Percentiles rank a stretch among this genome's conserved stretches.
These are phyloP conservation scores for Ciconia maguari DNA, from an alignment of 2,113 vertebrate genomes.

Conservation along the genomic window DNA sequence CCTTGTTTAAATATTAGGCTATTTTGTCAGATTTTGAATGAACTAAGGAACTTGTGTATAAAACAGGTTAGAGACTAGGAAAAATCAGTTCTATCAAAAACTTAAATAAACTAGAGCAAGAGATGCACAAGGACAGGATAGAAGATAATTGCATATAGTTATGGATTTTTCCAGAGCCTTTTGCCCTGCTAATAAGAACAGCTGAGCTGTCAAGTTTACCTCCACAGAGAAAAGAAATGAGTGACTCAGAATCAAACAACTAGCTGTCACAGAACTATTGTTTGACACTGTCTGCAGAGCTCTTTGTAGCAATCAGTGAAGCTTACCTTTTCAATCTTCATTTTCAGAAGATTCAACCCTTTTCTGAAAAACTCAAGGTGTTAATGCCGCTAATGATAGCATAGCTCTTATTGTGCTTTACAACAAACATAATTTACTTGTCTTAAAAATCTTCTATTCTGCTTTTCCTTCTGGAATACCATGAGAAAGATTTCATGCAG, in stretches of 20 bases:
- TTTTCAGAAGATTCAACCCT: neutral
- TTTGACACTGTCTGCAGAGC: neutral
- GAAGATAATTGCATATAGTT: neutral
- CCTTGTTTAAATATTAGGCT: neutral
- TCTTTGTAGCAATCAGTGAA: neutral
- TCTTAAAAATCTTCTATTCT: neutral
- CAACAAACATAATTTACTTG: neutral
- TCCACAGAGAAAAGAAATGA: neutral
- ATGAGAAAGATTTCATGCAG: neutral
- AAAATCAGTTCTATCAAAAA: neutral
- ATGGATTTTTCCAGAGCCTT: neutral
- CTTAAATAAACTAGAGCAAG: neutral
- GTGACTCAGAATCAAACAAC: neutral
- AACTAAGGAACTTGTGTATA: neutral
- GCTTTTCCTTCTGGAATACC: neutral
- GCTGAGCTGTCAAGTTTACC: constrained; percentile 1
- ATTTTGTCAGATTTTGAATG: neutral
- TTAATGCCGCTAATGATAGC: neutral
- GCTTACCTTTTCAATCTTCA: neutral
- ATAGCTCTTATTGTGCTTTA: neutral
- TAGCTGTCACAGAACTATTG: neutral
- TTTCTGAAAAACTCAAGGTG: neutral
- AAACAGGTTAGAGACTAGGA: neutral
- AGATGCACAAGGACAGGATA: neutral
- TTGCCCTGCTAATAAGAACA: neutral